Conservation (phyloP, 2,113 vertebrate species). For the Vombatus ursinus region DNA sequence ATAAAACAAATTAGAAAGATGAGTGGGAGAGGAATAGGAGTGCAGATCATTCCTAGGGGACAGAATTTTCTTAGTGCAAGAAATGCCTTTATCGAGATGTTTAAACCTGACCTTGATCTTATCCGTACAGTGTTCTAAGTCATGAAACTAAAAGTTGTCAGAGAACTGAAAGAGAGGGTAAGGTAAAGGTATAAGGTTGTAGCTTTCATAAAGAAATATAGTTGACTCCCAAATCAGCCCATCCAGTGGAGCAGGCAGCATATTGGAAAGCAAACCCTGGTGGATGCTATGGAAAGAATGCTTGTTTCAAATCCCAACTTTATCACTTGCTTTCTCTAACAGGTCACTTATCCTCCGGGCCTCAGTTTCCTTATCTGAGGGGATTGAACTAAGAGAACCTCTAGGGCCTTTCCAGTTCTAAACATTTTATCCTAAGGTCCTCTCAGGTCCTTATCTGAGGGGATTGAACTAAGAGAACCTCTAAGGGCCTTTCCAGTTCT, state of each 20-base stretch:
- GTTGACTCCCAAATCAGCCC: not conserved
- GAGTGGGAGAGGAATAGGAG: too few species aligned
- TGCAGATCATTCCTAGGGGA: too few species aligned
- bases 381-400: not conserved
- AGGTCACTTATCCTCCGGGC: not conserved
- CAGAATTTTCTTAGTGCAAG: too few species aligned
- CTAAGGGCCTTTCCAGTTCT: not conserved
- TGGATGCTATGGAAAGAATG: not conserved
- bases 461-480: not conserved
- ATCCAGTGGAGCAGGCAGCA: not conserved
- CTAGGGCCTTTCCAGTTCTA: not conserved
- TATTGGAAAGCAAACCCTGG: not conserved
- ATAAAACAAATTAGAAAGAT: too few species aligned
- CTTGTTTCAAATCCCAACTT: not conserved
- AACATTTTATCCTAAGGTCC: not conserved
- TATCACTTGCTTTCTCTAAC: not conserved
- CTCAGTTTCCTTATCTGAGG: not conserved
- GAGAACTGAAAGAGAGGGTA: not conserved
- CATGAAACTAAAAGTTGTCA: not conserved
- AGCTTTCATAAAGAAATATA: not conserved
- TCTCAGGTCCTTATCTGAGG: not conserved
- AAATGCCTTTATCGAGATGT: too few species aligned
- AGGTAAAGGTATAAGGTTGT: not conserved
- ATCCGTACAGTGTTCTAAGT: not conserved
- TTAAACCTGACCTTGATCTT: too few species aligned